Conservation (phyloP, 2,888 invertebrate genomes). For the Heliothis peltigera region DNA sequence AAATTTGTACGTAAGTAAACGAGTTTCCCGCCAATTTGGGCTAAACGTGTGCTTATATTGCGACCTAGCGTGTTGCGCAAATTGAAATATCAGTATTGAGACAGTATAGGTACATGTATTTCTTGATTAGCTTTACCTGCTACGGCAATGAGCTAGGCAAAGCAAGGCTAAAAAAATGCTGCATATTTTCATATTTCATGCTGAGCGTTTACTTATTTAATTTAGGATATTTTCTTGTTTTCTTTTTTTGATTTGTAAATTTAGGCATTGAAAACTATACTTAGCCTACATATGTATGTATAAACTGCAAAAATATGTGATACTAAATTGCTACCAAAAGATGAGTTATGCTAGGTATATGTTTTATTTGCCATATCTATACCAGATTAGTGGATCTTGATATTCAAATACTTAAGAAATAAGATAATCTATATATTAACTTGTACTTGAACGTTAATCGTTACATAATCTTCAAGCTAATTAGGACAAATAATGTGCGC, state of each 20-base stretch:
- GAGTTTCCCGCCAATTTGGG: slow-evolving; percentile 25
- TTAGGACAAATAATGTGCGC: background rate
- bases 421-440: too few relatives aligned
- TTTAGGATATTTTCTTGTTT: too few relatives aligned
- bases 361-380: too few relatives aligned
- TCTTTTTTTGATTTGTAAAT: too few relatives aligned
- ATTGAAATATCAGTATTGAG: slow-evolving; percentile 25
- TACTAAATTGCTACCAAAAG: too few relatives aligned
- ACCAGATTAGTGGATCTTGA: too few relatives aligned
- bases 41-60: slow-evolving; percentile 13
- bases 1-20: slow-evolving; percentile 42
- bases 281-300: too few relatives aligned
- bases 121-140: slow-evolving; percentile 18
- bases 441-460: too few relatives aligned
- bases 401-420: background rate
- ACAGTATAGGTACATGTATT: background rate
- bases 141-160: background rate
- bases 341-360: too few relatives aligned
- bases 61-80: slow-evolving; percentile 16
- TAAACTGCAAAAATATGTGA: too few relatives aligned
- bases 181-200: background rate
- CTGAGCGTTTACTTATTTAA: too few relatives aligned
- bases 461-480: background rate
- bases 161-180: background rate
- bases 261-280: too few relatives aligned